These are phyloP conservation scores for Abramis brama DNA, from an alignment of 2,113 vertebrate species.

Conservation along the genomic window DNA sequence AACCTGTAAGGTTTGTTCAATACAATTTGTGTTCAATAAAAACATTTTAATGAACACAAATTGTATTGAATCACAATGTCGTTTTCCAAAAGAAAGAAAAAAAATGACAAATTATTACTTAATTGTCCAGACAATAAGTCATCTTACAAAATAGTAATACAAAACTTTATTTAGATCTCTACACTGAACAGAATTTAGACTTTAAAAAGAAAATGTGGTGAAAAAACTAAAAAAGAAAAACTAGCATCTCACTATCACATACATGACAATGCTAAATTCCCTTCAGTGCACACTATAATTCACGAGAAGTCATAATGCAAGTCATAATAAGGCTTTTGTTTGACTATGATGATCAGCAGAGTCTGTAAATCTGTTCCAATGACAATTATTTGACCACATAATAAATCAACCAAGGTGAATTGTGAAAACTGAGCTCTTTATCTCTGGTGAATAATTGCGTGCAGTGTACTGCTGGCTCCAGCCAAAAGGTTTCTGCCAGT, in stretches of 20 bases:
- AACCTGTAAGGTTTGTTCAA: no score
- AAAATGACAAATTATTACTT: background rate
- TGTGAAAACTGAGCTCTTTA: conserved; percentile 28
- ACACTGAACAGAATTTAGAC: background rate
- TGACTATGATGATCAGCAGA: conserved; percentile 31
- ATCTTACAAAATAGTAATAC: background rate
- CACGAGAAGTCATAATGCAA: conserved; percentile 16
- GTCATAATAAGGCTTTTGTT: conserved; percentile 1
- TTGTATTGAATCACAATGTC: no score
- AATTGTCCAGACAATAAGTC: background rate
- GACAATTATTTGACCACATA: background rate
- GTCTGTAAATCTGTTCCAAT: conserved; percentile 13
- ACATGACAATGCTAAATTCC: background rate
- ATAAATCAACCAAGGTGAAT: conserved; percentile 42
- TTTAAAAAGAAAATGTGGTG: background rate
- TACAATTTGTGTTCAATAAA: no score
- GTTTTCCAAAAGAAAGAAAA: no score
- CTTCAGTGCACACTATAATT: background rate
- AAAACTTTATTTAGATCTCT: background rate
- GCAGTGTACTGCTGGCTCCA: conserved; percentile 30
- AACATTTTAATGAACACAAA: no score
- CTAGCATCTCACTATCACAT: conserved; percentile 10
- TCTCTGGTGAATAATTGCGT: background rate
- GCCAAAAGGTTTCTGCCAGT: conserved; percentile 42
- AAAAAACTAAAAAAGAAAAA: background rate